Evolutionary conservation across 2,113 vertebrate genomes (phyloP).

Genomic region (Perccottus glenii): DNA sequence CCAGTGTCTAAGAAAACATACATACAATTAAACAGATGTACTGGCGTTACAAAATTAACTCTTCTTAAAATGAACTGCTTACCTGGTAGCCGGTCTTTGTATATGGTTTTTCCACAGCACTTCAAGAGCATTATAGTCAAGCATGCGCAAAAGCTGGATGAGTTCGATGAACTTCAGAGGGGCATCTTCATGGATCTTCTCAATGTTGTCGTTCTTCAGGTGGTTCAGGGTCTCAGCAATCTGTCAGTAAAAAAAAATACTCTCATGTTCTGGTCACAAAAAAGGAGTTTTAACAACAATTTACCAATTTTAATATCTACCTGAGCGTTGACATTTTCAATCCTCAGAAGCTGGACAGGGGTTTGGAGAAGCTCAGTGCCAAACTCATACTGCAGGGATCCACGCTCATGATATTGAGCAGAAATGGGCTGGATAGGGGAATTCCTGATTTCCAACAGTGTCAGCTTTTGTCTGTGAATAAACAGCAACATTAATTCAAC

Average conservation of each 20-base stretch:
- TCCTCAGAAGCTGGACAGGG: slow-evolving; percentile 80
- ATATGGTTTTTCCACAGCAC: slow-evolving; percentile 74
- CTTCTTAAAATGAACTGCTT: slow-evolving; percentile 4
- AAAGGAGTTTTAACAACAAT: background rate
- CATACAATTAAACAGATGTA: background rate
- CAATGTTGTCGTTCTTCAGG: slow-evolving; percentile 76
- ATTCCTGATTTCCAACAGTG: slow-evolving; percentile 69
- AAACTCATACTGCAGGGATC: slow-evolving; percentile 78
- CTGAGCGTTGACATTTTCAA: slow-evolving; percentile 72
- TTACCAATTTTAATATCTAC: slow-evolving; percentile 40
- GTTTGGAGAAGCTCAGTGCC: slow-evolving; percentile 74
- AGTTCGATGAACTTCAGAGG: slow-evolving; percentile 83
- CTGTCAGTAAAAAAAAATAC: slow-evolving; percentile 60
- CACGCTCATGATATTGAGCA: slow-evolving; percentile 62
- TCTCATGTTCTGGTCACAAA: background rate
- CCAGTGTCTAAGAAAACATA: slow-evolving; percentile 70
- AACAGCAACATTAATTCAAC: background rate
- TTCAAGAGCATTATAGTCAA: slow-evolving; percentile 61
- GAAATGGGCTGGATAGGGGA: slow-evolving; percentile 21
- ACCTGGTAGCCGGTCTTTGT: slow-evolving; percentile 70
- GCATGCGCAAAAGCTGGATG: slow-evolving; percentile 77
- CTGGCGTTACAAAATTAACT: background rate
- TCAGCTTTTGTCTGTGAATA: slow-evolving; percentile 76
- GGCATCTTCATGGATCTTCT: slow-evolving; percentile 78
- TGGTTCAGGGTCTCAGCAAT: slow-evolving; percentile 78